Evolutionary conservation across 30 jellyfish, hydroid and myxozoan species (phyloP).

Genomic region (Mastigias papua): DNA sequence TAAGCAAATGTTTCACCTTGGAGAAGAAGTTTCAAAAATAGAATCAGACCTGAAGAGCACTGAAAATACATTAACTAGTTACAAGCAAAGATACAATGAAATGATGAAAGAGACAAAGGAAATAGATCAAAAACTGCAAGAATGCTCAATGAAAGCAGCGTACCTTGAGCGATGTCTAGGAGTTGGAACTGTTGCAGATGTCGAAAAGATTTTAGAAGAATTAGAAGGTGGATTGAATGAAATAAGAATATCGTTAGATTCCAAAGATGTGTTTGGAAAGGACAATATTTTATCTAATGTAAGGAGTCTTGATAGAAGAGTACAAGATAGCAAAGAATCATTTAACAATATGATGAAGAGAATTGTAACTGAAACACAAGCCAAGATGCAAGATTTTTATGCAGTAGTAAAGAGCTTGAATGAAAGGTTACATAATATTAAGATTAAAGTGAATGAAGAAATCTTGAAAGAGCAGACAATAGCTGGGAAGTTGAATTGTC

Average conservation of each 20-base stretch:
- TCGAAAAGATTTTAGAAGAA: background rate
- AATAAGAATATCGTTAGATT: background rate
- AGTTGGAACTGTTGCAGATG: background rate
- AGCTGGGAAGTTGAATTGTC: background rate
- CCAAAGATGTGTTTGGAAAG: background rate
- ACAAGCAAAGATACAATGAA: background rate
- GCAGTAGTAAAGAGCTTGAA: slow-evolving; percentile 14
- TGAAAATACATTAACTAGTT: background rate
- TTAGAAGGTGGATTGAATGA: background rate
- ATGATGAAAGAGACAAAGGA: background rate
- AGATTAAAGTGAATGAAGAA: slow-evolving; percentile 17
- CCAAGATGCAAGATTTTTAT: slow-evolving; percentile 3
- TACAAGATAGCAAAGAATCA: background rate
- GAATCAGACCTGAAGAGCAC: background rate
- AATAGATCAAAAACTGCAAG: background rate
- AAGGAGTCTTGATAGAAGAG: background rate
- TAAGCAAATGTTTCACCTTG: background rate
- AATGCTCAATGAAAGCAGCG: background rate
- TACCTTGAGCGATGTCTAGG: background rate
- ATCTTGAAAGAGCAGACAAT: background rate
- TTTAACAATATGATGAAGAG: background rate
- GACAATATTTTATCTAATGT: background rate
- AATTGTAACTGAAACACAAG: background rate
- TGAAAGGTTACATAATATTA: slow-evolving; percentile 8
- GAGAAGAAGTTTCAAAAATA: background rate